Base-by-base conservation (phyloP, 2,113 vertebrate species). In the Xyliphius kryptos region DNA sequence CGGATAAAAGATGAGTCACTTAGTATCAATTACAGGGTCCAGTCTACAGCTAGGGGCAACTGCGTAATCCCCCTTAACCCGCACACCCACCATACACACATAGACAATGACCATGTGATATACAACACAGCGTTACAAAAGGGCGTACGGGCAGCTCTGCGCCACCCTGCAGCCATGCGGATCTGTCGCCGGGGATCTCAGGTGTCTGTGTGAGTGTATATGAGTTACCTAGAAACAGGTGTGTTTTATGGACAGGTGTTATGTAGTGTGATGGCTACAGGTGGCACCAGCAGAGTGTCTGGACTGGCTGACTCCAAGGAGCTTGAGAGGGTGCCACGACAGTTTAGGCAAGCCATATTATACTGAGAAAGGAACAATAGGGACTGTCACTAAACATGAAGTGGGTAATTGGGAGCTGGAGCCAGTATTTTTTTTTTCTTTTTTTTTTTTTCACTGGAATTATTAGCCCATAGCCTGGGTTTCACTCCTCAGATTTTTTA, bases 251-350 rank as follows among this genome's bases (percentile, higher is more conserved):
- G 48, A 67, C 65, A 67, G 56, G 56, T 60, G 56, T 43, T 41
- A 52, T 37, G 38, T 53, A 40, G 16, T 21, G 15, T 21, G 40
- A 73, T 71, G 74, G 81, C 83, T 84, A 84, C 84, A 81, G 86
- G 83, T 80, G 81, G 77, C 83, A 83, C 78, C 83, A 82, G 80
- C 80, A 49, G 63, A 69, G 70, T 79, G 82, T 85, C 84, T 81
- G 77, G 81, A 80, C 84, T 79, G 68, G 75, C 80, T 78, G 83
- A 80, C 85, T 87, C 83, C 83, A 86, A 78, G 70, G 73, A 64
- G 67, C 52, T 57, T 81, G 79, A 79, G 78, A 68, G 63, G 77
- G 72, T 78, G 76, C 75, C 77, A 72, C 68, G 76, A 73, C 68
- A 65, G 79, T 87, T 83, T 79, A 80, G 68, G 44, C 44, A 52